Evolutionary conservation across 2,888 invertebrate species (phyloP).

Genomic region (Monoplex corrugatus): DNA sequence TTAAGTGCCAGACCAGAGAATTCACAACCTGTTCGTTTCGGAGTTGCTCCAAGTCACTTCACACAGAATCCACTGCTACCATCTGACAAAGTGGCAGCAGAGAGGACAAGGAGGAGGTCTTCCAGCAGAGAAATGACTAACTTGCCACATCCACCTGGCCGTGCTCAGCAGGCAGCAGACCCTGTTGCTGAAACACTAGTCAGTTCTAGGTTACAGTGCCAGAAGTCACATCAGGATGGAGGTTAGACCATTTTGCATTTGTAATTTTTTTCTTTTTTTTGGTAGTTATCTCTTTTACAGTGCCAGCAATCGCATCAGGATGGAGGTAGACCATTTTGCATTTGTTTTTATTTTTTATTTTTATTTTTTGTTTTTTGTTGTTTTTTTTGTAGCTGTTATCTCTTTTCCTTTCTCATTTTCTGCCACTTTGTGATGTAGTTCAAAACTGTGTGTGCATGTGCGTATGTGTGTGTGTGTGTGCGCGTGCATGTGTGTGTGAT

Average conservation of each 20-base stretch:
- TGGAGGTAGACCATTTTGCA: background rate
- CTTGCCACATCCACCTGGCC: background rate
- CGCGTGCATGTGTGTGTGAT: too few relatives aligned
- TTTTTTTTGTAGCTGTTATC: background rate
- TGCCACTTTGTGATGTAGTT: too few relatives aligned
- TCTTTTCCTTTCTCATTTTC: too few relatives aligned
- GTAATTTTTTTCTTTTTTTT: background rate
- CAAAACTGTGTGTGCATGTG: too few relatives aligned
- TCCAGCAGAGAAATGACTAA: background rate
- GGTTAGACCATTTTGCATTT: background rate
- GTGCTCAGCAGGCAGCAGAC: background rate
- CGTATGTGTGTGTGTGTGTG: too few relatives aligned
- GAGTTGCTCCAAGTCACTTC: constrained; percentile 4
- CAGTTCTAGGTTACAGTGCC: background rate
- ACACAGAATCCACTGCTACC: background rate
- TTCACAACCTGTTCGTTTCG: background rate
- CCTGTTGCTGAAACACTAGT: background rate
- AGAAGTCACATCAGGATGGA: background rate
- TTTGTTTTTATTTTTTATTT: background rate
- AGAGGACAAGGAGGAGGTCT: too few relatives aligned
- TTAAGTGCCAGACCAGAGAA: background rate
- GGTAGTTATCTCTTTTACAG: constrained; percentile 4
- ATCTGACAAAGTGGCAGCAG: background rate
- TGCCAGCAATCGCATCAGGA: background rate
- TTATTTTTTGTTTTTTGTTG: background rate